Evolutionary conservation across 2,113 vertebrate genomes (phyloP).

Genomic region (Balaeniceps rex): DNA sequence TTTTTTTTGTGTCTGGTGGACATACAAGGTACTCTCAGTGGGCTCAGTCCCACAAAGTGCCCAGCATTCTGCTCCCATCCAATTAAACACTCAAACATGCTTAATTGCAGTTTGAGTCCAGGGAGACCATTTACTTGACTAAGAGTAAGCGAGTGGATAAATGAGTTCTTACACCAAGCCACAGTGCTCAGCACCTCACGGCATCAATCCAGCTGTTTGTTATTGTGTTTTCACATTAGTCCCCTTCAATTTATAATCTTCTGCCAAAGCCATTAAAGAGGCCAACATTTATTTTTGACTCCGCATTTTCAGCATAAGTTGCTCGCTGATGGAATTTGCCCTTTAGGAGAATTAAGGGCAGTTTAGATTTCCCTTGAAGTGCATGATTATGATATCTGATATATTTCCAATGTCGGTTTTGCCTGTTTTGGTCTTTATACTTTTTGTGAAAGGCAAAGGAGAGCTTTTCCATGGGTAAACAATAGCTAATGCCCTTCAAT

Average conservation of each 20-base stretch:
- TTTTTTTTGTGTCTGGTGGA: neutral
- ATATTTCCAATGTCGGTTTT: neutral
- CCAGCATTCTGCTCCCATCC: neutral
- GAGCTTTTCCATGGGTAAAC: neutral
- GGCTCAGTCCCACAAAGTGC: neutral
- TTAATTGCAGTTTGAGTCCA: constrained; percentile 33
- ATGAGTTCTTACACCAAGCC: constrained; percentile 13
- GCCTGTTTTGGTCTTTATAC: neutral
- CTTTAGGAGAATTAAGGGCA: neutral
- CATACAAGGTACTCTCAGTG: neutral
- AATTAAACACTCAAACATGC: neutral
- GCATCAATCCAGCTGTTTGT: constrained; percentile 14
- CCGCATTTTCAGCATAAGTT: constrained; percentile 18
- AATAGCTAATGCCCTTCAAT: neutral
- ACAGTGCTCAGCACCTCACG: neutral
- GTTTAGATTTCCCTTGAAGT: neutral
- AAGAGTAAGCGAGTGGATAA: constrained; percentile 28
- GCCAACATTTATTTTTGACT: neutral
- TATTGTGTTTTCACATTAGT: constrained; percentile 27
- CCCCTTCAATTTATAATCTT: neutral
- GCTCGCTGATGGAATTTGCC: neutral
- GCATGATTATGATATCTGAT: neutral
- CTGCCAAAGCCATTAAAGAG: constrained; percentile 15
- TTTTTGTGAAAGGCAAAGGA: neutral
- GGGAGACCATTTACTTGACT: constrained; percentile 36